phyloP scores from a whole-genome alignment of 2,797 vertebrate genomes.

The Amphiprion clarkii region DNA sequence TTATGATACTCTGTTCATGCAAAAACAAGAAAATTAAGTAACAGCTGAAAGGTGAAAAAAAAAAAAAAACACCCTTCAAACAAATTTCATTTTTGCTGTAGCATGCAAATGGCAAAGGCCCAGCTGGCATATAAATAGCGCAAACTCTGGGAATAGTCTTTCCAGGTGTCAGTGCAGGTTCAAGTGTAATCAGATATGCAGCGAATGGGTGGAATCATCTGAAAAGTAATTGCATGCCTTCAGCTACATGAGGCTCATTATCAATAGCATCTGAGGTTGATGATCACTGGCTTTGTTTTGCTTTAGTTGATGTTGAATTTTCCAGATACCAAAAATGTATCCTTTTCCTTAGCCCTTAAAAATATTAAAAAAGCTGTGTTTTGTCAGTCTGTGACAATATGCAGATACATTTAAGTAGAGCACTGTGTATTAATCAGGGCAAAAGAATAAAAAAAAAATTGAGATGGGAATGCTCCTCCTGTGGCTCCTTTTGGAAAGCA shows the following conservation, averaged over 20 bases:
- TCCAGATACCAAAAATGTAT: not conserved
- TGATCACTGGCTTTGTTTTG: not conserved
- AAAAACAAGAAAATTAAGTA: not conserved
- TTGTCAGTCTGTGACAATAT: too few relatives aligned
- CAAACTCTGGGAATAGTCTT: not conserved
- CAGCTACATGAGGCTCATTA: too few relatives aligned
- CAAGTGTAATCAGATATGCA: too few relatives aligned
- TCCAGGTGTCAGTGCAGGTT: slow-evolving; percentile 4
- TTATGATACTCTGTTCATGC: slow-evolving; percentile 1
- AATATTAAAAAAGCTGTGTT: too few relatives aligned
- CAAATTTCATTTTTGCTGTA: not conserved
- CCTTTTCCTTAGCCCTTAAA: too few relatives aligned
- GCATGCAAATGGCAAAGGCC: not conserved
- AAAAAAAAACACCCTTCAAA: not conserved
- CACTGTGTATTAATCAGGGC: not conserved
- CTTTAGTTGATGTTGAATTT: not conserved
- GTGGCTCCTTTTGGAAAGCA: slow-evolving; percentile 26
- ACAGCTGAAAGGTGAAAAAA: not conserved
- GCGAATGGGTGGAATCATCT: not conserved
- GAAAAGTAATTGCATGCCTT: not conserved
- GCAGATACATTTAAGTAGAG: too few relatives aligned
- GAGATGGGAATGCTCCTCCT: slow-evolving; percentile 3
- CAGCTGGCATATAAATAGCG: too few relatives aligned
- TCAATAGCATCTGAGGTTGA: not conserved
- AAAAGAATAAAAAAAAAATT: not conserved